These are phyloP conservation scores for Pelodiscus sinensis DNA, from an alignment of 2,113 vertebrate genomes.

Conservation along the genomic window DNA sequence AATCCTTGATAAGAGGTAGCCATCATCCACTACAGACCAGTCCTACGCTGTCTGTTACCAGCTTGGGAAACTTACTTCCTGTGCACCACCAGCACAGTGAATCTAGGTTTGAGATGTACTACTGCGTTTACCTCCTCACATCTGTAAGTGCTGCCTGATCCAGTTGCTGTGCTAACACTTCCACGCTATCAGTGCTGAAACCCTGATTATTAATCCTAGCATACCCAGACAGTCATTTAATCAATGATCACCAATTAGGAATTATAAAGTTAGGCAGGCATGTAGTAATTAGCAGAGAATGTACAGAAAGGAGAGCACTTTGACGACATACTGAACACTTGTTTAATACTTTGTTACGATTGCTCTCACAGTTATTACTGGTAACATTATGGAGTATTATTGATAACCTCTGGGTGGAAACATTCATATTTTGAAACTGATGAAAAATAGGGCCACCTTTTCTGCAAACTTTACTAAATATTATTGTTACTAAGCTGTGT, in stretches of 20 bases:
- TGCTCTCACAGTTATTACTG: not conserved
- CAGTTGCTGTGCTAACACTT: rapidly evolving
- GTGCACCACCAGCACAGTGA: rapidly evolving
- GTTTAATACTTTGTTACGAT: not conserved
- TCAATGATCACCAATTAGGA: not conserved
- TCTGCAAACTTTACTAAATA: not conserved
- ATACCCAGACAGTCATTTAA: not conserved
- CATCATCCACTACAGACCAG: rapidly evolving
- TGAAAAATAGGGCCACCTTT: not conserved
- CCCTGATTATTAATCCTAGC: not conserved
- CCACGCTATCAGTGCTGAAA: rapidly evolving
- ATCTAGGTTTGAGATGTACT: rapidly evolving
- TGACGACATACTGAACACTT: not conserved
- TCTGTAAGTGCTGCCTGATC: rapidly evolving
- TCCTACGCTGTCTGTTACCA: rapidly evolving
- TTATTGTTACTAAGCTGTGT: not conserved
- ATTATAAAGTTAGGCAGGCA: not conserved
- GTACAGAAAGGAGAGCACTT: not conserved
- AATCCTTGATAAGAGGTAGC: not conserved
- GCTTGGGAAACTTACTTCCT: not conserved
- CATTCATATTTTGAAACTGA: not conserved
- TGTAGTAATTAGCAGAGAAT: not conserved
- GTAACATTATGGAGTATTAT: not conserved
- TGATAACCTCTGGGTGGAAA: not conserved
- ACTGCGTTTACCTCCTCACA: rapidly evolving